Percentiles rank a stretch among this genome's conserved stretches.
phyloP scores from a whole-genome alignment of 2,888 invertebrate species.

The Autographa gamma region DNA sequence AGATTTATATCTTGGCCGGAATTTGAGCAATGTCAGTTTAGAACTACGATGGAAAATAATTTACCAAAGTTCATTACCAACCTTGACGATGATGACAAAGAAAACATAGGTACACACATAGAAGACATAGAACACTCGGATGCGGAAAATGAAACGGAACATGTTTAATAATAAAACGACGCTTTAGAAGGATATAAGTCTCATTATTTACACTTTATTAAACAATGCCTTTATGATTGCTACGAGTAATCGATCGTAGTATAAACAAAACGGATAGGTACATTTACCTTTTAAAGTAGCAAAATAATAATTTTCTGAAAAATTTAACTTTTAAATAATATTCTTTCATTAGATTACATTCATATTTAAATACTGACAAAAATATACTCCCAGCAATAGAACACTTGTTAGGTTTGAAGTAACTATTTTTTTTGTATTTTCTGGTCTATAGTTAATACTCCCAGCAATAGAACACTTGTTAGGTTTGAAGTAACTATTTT shows the following conservation, averaged over 20 bases:
- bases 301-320: slow-evolving; percentile 36
- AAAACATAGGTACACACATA: slow-evolving; percentile 69
- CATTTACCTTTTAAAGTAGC: slow-evolving; percentile 36
- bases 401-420: slow-evolving; percentile 21
- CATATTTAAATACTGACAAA: slow-evolving; percentile 57
- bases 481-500: slow-evolving; percentile 17
- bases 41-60: slow-evolving; percentile 90
- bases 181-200: slow-evolving; percentile 70
- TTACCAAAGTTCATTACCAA: slow-evolving; percentile 82
- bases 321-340: slow-evolving; percentile 40
- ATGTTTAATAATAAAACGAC: slow-evolving; percentile 63
- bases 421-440: slow-evolving; percentile 15
- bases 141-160: slow-evolving; percentile 61
- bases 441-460: slow-evolving; percentile 23
- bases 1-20: slow-evolving; percentile 90
- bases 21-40: slow-evolving; percentile 90
- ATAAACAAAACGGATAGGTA: slow-evolving; percentile 27
- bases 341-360: slow-evolving; percentile 42
- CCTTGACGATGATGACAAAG: slow-evolving; percentile 76
- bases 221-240: slow-evolving; percentile 52
- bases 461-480: slow-evolving; percentile 26
- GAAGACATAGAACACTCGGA: slow-evolving; percentile 78
- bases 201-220: slow-evolving; percentile 69
- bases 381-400: slow-evolving; percentile 43
- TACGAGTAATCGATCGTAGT: slow-evolving; percentile 41